phyloP scores from a whole-genome alignment of 2,888 invertebrate species.

The Timandra comae region DNA sequence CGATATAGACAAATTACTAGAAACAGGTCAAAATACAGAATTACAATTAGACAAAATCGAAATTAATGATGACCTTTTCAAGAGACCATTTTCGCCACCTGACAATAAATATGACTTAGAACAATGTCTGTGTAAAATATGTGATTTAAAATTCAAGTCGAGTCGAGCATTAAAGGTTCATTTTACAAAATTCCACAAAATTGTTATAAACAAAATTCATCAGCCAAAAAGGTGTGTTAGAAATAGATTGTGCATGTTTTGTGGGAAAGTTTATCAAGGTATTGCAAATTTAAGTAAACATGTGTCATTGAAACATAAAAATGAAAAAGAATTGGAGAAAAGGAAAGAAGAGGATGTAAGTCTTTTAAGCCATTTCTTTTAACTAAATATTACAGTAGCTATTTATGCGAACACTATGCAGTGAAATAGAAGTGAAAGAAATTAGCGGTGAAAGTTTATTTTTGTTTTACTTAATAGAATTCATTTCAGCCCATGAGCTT shows the following conservation, averaged over 20 bases:
- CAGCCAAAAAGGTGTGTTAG: too few relatives aligned
- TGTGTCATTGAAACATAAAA: constrained; percentile 5
- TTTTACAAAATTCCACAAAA: constrained; percentile 32
- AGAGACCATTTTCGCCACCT: constrained; percentile 15
- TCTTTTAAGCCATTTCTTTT: too few relatives aligned
- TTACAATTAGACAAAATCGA: constrained; percentile 7
- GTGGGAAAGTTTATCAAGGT: constrained; percentile 30
- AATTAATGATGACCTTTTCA: constrained; percentile 7
- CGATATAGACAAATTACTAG: constrained; percentile 5
- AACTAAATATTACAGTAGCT: too few relatives aligned
- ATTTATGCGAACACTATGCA: too few relatives aligned
- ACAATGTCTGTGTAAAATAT: constrained; percentile 42
- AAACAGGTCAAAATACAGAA: constrained; percentile 7
- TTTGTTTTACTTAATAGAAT: too few relatives aligned
- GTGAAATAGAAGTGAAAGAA: too few relatives aligned
- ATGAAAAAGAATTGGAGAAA: too few relatives aligned
- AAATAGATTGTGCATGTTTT: constrained; percentile 33
- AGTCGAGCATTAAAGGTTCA: constrained; percentile 38
- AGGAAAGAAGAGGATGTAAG: too few relatives aligned
- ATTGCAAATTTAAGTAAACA: constrained; percentile 32
- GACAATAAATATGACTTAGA: constrained; percentile 34
- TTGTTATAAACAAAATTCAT: constrained; percentile 26
- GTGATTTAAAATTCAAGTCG: constrained; percentile 35
- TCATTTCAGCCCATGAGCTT: too few relatives aligned
- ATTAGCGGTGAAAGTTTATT: too few relatives aligned